Percentiles rank a stretch among this genome's conserved stretches.
These are phyloP conservation scores for Synergus itoensis DNA, from an alignment of 2,888 invertebrate species.

Conservation along the genomic window DNA sequence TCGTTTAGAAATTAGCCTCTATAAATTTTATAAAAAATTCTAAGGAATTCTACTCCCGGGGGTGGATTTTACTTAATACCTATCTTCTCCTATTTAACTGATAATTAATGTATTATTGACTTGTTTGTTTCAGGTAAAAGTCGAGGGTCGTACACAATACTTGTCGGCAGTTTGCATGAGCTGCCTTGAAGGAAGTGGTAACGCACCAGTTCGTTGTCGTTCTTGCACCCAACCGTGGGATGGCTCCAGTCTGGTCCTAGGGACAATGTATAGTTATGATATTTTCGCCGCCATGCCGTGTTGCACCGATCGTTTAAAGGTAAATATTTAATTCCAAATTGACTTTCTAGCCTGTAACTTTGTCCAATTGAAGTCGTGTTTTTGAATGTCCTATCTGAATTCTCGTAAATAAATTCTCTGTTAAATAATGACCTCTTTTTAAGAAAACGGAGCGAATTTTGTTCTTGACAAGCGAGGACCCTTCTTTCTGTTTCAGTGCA, in stretches of 20 bases:
- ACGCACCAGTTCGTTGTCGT: constrained; percentile 88
- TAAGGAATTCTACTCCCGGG: too few relatives aligned
- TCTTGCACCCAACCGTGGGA: constrained; percentile 94
- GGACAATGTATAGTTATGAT: constrained; percentile 99
- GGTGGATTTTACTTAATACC: too few relatives aligned
- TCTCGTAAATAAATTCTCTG: background rate
- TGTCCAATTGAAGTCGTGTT: too few relatives aligned
- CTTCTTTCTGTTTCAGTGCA: constrained; percentile 84
- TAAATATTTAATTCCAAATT: constrained; percentile 70
- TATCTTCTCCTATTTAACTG: background rate
- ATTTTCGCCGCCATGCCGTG: constrained; percentile 98
- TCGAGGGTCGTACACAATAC: constrained; percentile 93
- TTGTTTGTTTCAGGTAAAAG: constrained; percentile 86
- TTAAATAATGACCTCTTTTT: background rate
- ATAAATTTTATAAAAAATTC: too few relatives aligned
- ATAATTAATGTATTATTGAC: constrained; percentile 4
- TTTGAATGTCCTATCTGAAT: background rate
- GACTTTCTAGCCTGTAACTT: background rate
- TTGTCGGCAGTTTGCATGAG: constrained; percentile 97
- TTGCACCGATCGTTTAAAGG: constrained; percentile 95
- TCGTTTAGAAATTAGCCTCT: too few relatives aligned
- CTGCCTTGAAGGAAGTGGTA: constrained; percentile 91
- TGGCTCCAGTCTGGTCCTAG: constrained; percentile 94
- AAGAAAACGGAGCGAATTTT: background rate
- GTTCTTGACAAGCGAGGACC: background rate